Percentiles rank a stretch among this genome's conserved stretches.
phyloP scores from a whole-genome alignment of 2,888 invertebrate genomes.

The Tipula lateralis region DNA sequence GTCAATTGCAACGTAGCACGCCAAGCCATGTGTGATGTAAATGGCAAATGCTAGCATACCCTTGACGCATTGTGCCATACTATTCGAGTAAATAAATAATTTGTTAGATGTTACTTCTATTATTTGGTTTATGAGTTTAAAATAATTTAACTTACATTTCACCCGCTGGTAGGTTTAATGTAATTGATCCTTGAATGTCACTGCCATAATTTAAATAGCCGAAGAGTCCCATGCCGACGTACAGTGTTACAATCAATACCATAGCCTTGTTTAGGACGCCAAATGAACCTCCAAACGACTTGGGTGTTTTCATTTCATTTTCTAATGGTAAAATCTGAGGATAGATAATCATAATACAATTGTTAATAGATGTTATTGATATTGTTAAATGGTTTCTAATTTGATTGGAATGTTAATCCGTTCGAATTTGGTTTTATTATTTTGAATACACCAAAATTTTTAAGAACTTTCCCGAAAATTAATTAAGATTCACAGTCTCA shows the following conservation, averaged over 20 bases:
- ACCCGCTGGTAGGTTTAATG: conserved; percentile 70
- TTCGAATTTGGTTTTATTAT: too few relatives aligned
- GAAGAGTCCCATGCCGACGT: conserved; percentile 83
- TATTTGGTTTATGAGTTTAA: neutral
- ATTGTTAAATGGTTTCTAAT: too few relatives aligned
- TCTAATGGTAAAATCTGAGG: conserved; percentile 82
- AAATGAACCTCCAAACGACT: conserved; percentile 68
- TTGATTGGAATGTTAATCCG: too few relatives aligned
- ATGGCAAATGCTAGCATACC: conserved; percentile 73
- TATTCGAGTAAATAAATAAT: conserved; percentile 43
- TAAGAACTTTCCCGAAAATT: too few relatives aligned
- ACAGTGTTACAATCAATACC: conserved; percentile 74
- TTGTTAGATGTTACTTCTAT: too few relatives aligned
- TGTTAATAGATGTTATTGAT: too few relatives aligned
- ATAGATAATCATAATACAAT: too few relatives aligned
- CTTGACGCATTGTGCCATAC: conserved; percentile 67
- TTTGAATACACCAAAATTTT: too few relatives aligned
- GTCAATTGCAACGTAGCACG: conserved; percentile 93
- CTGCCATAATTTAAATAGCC: conserved; percentile 84
- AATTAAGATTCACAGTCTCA: too few relatives aligned
- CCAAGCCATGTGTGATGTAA: conserved; percentile 86
- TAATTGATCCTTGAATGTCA: conserved; percentile 70
- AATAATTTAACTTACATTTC: conserved; percentile 57
- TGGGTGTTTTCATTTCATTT: conserved; percentile 88
- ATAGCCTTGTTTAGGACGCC: conserved; percentile 85